Base-by-base conservation (phyloP, 1,140 invertebrate genomes). In the Argopecten irradians region DNA sequence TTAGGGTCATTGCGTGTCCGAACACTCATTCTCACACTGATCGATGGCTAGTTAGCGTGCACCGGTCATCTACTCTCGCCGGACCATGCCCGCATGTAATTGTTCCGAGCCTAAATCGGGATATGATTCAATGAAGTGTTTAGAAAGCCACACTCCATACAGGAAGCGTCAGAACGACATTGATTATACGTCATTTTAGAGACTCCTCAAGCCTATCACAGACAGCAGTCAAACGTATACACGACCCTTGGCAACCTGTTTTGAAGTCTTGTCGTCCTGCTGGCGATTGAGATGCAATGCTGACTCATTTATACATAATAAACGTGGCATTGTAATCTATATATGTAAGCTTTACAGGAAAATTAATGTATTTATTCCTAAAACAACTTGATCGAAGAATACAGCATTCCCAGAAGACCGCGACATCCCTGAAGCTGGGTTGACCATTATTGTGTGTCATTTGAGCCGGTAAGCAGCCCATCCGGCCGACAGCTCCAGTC, bases 181-280 rank as follows among this genome's bases (percentile, higher is more conserved):
- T 71, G 55, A 71, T 71, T 71, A 71, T 71, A 71, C 55, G 55
- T 71, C 55, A 71, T 71, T 71, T 71, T 28, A 71, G 55, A 71
- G 55, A 71, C 22, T 71, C 1, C 55, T 71, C n/a, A 71, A 71
- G 28, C 55, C 55, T 8, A 71, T 71, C 55, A 71, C 55, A 71
- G 16, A 11, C 55, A 28, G 28, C n/a, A 71, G 22, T 71, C 22
- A 71, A 71, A 71, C 55, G 55, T 71, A 71, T n/a, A n/a, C 55
- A 11, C n/a, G 55, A 71, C 55, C 55, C 55, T 71, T 5, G 3
- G 5, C 55, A 11, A 71, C 22, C 55, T 71, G 1, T 16, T 11
- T 0, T 16, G 0, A 71, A n/a, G n/a, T n/a, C n/a, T 71, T 71
- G 55, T 71, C 55, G 22, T 71, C 19, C 55, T 28, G 55, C 5